Conservation (phyloP, 2,113 vertebrate genomes). For the Grammomys dolichurus region DNA sequence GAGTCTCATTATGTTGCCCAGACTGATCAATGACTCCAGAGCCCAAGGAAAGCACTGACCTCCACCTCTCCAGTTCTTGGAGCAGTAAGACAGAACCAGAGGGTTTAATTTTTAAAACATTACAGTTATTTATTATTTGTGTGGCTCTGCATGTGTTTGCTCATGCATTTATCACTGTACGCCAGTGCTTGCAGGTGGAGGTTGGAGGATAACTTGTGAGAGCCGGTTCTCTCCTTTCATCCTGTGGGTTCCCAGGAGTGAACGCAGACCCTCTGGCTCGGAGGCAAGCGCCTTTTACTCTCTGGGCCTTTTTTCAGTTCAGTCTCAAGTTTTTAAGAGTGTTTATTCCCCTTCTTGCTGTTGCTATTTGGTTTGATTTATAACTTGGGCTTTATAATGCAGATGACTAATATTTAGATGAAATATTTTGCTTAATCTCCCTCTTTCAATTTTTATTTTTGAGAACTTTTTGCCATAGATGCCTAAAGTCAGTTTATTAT, state of each 20-base stretch:
- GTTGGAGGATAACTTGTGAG: background rate
- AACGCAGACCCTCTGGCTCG: background rate
- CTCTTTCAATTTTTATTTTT: background rate
- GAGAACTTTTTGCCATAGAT: background rate
- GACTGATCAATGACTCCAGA: background rate
- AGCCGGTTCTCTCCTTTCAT: no score
- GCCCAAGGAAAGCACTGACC: background rate
- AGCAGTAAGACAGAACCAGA: background rate
- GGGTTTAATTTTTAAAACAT: background rate
- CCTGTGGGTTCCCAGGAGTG: background rate
- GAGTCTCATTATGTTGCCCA: background rate
- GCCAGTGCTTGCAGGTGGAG: background rate
- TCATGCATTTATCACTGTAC: background rate
- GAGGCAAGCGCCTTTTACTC: background rate
- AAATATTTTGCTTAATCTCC: slow-evolving; percentile 38
- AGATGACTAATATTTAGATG: background rate
- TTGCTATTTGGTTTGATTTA: slow-evolving; percentile 29
- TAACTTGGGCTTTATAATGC: background rate
- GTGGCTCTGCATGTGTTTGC: no score
- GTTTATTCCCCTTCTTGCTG: background rate
- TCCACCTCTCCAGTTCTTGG: background rate
- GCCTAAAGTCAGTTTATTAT: background rate
- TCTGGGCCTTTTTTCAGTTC: background rate
- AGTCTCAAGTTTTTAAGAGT: background rate
- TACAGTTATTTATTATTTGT: background rate